phyloP scores from a whole-genome alignment of 1,140 invertebrate species.

The Coptotermes formosanus region DNA sequence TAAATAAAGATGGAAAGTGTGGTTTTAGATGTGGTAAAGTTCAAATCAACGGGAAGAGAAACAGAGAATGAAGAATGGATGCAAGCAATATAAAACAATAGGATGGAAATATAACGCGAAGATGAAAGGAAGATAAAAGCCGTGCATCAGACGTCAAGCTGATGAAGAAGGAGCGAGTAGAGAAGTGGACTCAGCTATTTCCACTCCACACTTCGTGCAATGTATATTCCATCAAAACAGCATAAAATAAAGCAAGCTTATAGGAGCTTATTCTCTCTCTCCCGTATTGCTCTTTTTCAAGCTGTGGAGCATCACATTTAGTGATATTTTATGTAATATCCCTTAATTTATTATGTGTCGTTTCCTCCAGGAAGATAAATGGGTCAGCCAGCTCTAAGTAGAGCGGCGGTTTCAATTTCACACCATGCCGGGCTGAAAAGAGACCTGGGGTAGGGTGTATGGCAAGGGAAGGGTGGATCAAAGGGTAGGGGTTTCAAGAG shows the following conservation, averaged over 20 bases:
- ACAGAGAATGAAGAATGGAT: not conserved
- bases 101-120: not conserved
- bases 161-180: slow-evolving; percentile 12
- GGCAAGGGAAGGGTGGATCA: not conserved
- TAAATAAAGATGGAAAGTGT: too few species aligned
- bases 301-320: slow-evolving; percentile 13
- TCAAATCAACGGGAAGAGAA: not conserved
- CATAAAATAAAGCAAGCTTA: slow-evolving; percentile 17
- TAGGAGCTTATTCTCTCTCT: not conserved
- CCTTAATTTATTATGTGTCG: slow-evolving; percentile 19
- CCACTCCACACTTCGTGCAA: not conserved
- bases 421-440: slow-evolving; percentile 3
- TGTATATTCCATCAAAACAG: slow-evolving; percentile 19
- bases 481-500: not conserved
- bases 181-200: not conserved
- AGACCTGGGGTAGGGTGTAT: not conserved
- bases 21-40: not conserved
- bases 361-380: slow-evolving; percentile 19
- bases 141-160: not conserved
- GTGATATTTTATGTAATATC: slow-evolving; percentile 19
- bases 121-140: not conserved
- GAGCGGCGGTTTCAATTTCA: slow-evolving; percentile 12
- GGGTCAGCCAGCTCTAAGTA: slow-evolving; percentile 9
- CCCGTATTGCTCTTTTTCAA: slow-evolving; percentile 7
- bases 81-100: not conserved